Evolutionary conservation across 2,113 vertebrate species (phyloP).

Genomic region (Tachuris rubrigastra): DNA sequence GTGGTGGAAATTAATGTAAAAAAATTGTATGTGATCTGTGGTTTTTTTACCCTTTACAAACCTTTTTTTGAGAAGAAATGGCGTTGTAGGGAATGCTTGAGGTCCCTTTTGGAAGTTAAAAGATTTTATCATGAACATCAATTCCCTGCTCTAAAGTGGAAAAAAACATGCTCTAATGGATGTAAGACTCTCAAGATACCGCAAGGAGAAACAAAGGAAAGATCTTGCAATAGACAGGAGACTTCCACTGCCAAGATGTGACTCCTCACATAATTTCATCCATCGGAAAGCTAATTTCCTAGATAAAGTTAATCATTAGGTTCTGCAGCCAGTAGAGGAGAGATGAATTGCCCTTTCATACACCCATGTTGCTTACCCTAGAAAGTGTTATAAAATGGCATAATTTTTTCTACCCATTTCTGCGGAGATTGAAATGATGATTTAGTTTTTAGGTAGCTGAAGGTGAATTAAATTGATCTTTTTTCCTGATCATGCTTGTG

Average conservation of each 20-base stretch:
- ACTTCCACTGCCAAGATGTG: background rate
- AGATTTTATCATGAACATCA: background rate
- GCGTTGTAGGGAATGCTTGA: background rate
- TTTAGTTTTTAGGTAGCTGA: background rate
- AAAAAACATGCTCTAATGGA: background rate
- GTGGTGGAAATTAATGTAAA: background rate
- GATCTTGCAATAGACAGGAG: background rate
- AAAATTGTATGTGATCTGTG: background rate
- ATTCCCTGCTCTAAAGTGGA: background rate
- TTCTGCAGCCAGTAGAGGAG: background rate
- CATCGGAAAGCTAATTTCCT: background rate
- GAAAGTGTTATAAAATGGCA: background rate
- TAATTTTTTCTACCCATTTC: background rate
- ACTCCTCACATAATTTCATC: background rate
- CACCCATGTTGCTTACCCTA: background rate
- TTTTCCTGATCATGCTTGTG: background rate
- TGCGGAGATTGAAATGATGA: background rate
- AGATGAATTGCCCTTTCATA: background rate
- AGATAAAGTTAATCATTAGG: background rate
- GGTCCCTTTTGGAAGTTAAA: background rate
- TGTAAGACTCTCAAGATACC: background rate
- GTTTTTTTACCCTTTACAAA: background rate
- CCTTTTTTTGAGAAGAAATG: background rate
- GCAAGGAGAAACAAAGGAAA: background rate
- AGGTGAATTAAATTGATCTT: background rate